Evolutionary conservation across 2,888 invertebrate genomes (phyloP), one percentile per base, ranked within the genome.

Genomic region (Oligia fasciuncula): DNA sequence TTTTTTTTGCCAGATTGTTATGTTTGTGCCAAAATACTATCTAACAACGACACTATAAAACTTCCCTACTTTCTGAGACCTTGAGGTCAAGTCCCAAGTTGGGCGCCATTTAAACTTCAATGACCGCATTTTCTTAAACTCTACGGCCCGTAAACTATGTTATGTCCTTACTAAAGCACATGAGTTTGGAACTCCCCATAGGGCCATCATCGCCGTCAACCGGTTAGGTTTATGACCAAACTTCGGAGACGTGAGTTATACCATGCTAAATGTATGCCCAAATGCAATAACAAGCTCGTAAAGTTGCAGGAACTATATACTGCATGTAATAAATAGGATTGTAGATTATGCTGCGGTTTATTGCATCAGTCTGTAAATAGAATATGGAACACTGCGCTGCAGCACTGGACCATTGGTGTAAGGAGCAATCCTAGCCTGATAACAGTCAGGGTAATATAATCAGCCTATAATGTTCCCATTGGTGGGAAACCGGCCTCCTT

Each of bases 191-290:
- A 83, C 46, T 88, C 74, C 66, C 79, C 46, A 67, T 51, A 68
- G 84, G 65, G 71, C 77, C 79, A 86, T 86, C 88, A 85, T 68
- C 17, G 73, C 75, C 65, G 86, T 77, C 86, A 83, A 77, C 71
- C 49, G 73, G 65, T 72, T 72, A 86, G 79, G 73, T 86, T 86
- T 86, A 86, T 77, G 77, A 71, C 66, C 49, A 62, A 86, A 86
- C 86, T 88, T 86, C 57, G 75, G 40, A 72, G 77, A 67, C 86
- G 62, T 79, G 83, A 88, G 77, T 86, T 85, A 85, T 82, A 51
- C 69, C 69, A 81, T 65, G 83, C 70, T 82, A 82, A 85, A 79
- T 86, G 76, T 83, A 67, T 76, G 72, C 66, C 57, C 29, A 73
- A 82, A 85, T 75, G 77, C 88, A 82, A 88, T 74, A 83, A 87